A percentile compares a stretch with the other conserved stretches of the same genome.
Conservation (phyloP, 2,797 vertebrate genomes). For the Eurystomus glaucurus region DNA sequence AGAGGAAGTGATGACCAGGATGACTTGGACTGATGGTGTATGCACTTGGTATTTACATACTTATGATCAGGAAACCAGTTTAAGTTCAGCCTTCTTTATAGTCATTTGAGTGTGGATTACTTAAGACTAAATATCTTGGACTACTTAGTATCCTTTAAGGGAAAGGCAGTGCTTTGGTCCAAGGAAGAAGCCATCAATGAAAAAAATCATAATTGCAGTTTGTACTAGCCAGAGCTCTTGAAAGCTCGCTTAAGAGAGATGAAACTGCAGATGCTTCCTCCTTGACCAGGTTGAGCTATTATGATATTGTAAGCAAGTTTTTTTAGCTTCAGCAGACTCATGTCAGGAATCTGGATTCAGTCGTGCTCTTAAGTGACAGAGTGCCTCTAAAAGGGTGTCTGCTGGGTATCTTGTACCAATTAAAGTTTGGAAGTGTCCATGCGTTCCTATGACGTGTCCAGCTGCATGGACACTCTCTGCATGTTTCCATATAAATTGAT, state of each 20-base stretch:
- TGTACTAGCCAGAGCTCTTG: not conserved
- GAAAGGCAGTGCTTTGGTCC: not conserved
- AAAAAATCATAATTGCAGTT: not conserved
- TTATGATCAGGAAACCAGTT: not conserved
- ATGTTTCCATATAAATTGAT: not conserved
- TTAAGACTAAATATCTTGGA: not conserved
- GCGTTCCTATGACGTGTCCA: not conserved
- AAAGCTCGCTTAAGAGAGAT: not conserved
- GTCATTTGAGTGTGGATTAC: not conserved
- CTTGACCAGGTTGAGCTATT: not conserved
- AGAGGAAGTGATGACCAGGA: not conserved
- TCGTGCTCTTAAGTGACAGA: not conserved
- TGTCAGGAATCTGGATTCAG: not conserved
- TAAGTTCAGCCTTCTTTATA: not conserved
- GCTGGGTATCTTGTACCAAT: not conserved
- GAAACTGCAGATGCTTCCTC: not conserved
- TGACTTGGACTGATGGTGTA: not conserved
- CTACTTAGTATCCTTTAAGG: not conserved
- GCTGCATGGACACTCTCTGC: not conserved
- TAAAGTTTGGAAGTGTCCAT: not conserved
- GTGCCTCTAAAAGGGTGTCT: not conserved
- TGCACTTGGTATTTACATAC: not conserved
- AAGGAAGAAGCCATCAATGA: not conserved
- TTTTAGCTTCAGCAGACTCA: not conserved
- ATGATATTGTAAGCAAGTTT: not conserved